These are phyloP conservation scores for Amazona ochrocephala DNA, from an alignment of 2,797 vertebrate species.

Conservation along the genomic window DNA sequence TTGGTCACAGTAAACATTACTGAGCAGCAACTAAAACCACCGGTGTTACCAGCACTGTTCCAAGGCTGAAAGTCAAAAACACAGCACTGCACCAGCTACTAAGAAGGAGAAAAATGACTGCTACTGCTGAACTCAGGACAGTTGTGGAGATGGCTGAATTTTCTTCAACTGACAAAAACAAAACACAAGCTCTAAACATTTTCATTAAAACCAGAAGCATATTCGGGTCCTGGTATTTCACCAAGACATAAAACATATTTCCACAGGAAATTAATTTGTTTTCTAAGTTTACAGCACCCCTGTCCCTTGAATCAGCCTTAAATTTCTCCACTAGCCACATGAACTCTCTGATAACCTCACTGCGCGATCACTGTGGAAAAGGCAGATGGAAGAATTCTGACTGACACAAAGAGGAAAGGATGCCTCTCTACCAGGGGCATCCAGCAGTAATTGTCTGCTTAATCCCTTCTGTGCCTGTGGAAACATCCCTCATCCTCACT, in stretches of 20 bases:
- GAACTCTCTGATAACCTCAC: constrained; percentile 46
- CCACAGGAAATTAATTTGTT: constrained; percentile 62
- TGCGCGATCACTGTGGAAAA: background rate
- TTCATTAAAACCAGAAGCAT: constrained; percentile 61
- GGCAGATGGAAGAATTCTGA: constrained; percentile 5
- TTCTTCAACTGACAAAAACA: constrained; percentile 22
- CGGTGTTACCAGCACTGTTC: background rate
- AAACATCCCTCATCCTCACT: background rate
- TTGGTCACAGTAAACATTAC: no score
- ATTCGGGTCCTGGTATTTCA: constrained; percentile 31
- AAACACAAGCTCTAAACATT: constrained; percentile 34
- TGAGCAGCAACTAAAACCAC: no score
- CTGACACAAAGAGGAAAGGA: background rate
- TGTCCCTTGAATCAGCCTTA: constrained; percentile 28
- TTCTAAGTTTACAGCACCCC: constrained; percentile 20
- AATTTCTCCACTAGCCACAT: constrained; percentile 9
- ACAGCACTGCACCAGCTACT: background rate
- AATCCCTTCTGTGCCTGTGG: background rate
- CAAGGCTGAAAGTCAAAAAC: background rate
- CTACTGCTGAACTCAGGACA: background rate
- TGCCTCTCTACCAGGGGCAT: background rate
- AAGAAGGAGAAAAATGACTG: background rate
- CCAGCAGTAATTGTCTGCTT: background rate
- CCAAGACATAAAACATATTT: constrained; percentile 52
- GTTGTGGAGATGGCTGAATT: constrained; percentile 14